phyloP scores from a whole-genome alignment of 2,797 vertebrate species.

The Micromesistius poutassou region DNA sequence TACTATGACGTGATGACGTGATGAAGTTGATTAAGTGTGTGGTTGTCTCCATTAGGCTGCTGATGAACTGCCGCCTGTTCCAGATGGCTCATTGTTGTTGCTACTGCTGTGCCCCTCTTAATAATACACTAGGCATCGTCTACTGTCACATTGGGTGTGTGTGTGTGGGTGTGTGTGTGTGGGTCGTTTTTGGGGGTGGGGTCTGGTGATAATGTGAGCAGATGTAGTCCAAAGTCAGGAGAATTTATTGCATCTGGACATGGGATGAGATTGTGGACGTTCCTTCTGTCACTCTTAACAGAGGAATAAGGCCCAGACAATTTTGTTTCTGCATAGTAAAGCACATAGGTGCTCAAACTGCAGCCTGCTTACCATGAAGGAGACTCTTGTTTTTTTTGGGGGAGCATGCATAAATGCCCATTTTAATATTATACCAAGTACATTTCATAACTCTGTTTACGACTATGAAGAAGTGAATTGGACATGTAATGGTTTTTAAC shows the following conservation, averaged over 20 bases:
- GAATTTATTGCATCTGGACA: constrained; percentile 21
- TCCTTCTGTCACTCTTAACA: constrained; percentile 17
- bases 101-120: constrained; percentile 52
- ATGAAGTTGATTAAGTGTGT: constrained; percentile 49
- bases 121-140: constrained; percentile 50
- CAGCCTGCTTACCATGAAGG: background rate
- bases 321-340: background rate
- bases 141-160: constrained; percentile 37
- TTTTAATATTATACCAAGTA: background rate
- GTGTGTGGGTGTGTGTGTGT: constrained; percentile 5
- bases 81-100: constrained; percentile 67
- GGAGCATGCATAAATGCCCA: background rate
- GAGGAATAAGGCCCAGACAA: background rate
- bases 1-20: constrained; percentile 29
- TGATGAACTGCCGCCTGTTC: constrained; percentile 50
- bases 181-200: background rate
- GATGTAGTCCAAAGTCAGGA: constrained; percentile 36
- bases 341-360: background rate
- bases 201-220: constrained; percentile 43
- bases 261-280: background rate
- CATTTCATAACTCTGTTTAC: background rate
- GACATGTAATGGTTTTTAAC: background rate
- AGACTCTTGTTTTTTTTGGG: too few relatives aligned
- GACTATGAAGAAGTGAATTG: background rate
- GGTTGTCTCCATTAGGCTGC: constrained; percentile 27